Base-by-base conservation (phyloP, 2,888 invertebrate species). In the Monopis laevigella region DNA sequence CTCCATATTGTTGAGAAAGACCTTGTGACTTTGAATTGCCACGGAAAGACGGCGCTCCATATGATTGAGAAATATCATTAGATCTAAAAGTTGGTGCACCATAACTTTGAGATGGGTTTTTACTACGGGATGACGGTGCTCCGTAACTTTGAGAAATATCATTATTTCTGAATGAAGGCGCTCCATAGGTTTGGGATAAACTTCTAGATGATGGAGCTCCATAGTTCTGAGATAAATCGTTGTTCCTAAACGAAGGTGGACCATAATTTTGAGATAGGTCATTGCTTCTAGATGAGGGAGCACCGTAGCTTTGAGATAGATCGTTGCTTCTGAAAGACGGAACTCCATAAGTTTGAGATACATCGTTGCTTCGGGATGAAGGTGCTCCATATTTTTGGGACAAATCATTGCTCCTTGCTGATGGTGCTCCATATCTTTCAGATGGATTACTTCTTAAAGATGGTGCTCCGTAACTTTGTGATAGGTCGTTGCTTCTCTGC, bases 231-330 rank as follows among this genome's bases (percentile, higher is more conserved):
- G 59, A 57, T 3, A 45, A 40, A n/a, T 49, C 41, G 5, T 39
- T 47, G 30, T 47, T 21, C 28, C 53, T 57, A 42, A 52, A 51
- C 1, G 58, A 50, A 1, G 68, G 64, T 2, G 47, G 49, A 3
- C 63, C 60, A 35, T 65, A 69, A 42, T 62, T 58, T 43, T 59
- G 53, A 2, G 66, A 62, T 49, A 6, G 1, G 47, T 42, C 55
- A 6, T 48, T 46, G 29, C 36, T 11, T 19, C 18, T n/a, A 10
- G 21, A 7, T 3, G 16, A 28, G 3, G 62, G 62, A 2, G 49
- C 44, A 1, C 59, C 58, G 11, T 65, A 67, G 5, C 12, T 7
- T 2, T n/a, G 10, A 5, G 41, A 41, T 32, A 12, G 6, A 14
- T 3, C 5, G 18, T 17, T 11, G 10, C 21, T 12, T 19, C 36